These are phyloP conservation scores for Reticulitermes speratus DNA, from an alignment of 1,140 invertebrate species.

Conservation along the genomic window DNA sequence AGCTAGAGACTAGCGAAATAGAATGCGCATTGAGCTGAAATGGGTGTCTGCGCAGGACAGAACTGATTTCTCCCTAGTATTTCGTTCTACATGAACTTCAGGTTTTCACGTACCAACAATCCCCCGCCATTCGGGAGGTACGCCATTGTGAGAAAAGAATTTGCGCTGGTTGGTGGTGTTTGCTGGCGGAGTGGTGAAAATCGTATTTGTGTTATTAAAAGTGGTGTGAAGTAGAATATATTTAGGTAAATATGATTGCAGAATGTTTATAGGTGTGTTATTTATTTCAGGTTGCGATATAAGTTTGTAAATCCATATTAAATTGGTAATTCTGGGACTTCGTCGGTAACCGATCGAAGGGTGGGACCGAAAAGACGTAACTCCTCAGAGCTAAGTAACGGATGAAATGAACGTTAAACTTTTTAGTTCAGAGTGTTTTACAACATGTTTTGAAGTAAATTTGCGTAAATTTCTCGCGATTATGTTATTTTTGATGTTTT, in stretches of 20 bases:
- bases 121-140: conserved; percentile 5
- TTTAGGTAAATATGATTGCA: not conserved
- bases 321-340: not conserved
- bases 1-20: not conserved
- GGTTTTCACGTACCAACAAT: not conserved
- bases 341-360: not conserved
- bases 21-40: not conserved
- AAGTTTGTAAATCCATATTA: not conserved
- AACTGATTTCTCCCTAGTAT: not conserved
- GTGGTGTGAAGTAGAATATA: not conserved
- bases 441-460: not conserved
- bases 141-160: conserved; percentile 51
- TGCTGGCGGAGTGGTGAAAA: conserved; percentile 41
- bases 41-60: not conserved
- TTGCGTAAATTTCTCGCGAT: not conserved
- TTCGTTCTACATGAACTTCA: not conserved
- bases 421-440: too few species aligned
- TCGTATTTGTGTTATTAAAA: not conserved
- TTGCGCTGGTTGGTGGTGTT: conserved; percentile 46
- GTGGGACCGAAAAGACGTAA: not conserved
- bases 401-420: too few species aligned
- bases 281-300: not conserved
- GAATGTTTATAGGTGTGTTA: not conserved
- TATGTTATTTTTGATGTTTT: conserved; percentile 22
- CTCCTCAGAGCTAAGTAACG: too few species aligned